Evolutionary conservation across 2,113 vertebrate species (phyloP).

Genomic region (Podilymbus podiceps): DNA sequence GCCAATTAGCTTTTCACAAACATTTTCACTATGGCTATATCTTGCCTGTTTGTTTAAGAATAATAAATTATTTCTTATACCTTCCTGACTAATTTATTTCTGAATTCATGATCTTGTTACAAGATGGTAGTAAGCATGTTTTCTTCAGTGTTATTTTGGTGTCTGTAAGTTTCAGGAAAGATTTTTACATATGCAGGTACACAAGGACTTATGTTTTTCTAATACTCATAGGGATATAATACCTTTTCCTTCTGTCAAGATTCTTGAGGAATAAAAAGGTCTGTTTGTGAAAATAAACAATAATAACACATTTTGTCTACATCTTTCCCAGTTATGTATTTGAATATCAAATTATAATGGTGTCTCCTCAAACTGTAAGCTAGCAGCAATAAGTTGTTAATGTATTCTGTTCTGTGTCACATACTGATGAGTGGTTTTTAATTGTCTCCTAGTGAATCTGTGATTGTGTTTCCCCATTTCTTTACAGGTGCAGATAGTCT

Average conservation of each 20-base stretch:
- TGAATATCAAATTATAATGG: neutral
- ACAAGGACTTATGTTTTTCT: neutral
- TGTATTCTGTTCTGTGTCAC: neutral
- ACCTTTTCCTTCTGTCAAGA: neutral
- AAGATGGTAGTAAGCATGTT: neutral
- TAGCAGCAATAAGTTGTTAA: neutral
- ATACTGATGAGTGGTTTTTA: neutral
- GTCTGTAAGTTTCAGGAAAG: neutral
- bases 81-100: neutral
- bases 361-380: neutral
- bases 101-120: neutral
- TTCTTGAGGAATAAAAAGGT: neutral
- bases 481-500: neutral
- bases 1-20: neutral
- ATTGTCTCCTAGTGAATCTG: neutral
- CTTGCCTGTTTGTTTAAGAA: neutral
- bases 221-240: neutral
- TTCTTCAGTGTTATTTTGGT: neutral
- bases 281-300: neutral
- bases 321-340: neutral
- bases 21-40: neutral
- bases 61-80: neutral
- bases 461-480: neutral
- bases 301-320: neutral
- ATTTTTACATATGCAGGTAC: neutral